Evolutionary conservation across 2,797 vertebrate genomes (phyloP).

Genomic region (Lutjanus argentimaculatus): DNA sequence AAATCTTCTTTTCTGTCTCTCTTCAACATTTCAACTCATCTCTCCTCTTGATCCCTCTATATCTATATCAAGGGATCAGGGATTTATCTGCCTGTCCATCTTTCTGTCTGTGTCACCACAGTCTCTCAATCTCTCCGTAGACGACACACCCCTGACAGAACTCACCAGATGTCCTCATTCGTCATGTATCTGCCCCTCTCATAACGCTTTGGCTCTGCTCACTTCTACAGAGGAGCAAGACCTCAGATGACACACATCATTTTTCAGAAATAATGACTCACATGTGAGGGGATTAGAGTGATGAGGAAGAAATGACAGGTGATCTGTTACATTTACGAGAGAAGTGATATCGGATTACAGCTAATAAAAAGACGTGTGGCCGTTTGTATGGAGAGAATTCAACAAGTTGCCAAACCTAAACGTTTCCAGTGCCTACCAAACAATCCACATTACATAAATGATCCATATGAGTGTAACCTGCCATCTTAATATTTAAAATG

Average conservation of each 20-base stretch:
- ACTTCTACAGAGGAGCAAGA: slow-evolving; percentile 15
- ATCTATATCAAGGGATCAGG: no score
- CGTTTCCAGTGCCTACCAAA: background rate
- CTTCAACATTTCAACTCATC: background rate
- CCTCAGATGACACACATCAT: slow-evolving; percentile 52
- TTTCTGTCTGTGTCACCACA: background rate
- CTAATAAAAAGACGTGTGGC: slow-evolving; percentile 4
- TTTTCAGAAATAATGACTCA: slow-evolving; percentile 51
- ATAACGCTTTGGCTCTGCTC: slow-evolving; percentile 27
- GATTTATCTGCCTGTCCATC: background rate
- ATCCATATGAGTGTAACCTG: background rate
- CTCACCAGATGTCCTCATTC: slow-evolving; percentile 61
- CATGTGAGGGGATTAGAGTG: slow-evolving; percentile 54
- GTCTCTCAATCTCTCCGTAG: slow-evolving; percentile 10
- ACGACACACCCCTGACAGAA: slow-evolving; percentile 44
- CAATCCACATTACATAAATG: background rate
- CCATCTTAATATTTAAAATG: background rate
- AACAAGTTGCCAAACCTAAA: background rate
- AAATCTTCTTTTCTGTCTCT: no score
- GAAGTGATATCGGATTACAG: slow-evolving; percentile 34
- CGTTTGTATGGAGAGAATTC: background rate
- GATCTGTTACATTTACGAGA: slow-evolving; percentile 39
- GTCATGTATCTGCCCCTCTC: slow-evolving; percentile 55
- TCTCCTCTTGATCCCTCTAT: background rate
- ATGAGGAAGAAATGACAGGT: slow-evolving; percentile 32